Base-by-base conservation (phyloP, 92 coral and sea anemone species). In the Montipora capitata region DNA sequence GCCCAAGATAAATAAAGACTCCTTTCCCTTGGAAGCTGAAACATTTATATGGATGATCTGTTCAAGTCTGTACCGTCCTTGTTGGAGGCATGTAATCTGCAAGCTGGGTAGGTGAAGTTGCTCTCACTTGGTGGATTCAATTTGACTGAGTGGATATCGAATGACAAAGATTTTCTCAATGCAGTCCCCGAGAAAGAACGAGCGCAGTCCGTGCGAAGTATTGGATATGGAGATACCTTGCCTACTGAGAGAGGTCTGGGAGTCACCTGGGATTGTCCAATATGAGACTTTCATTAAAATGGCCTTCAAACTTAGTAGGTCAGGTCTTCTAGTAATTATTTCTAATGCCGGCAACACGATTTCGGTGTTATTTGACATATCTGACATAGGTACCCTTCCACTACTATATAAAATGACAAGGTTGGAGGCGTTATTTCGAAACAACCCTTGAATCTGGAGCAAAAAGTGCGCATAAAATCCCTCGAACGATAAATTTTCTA, bases 71-170 rank as follows among this genome's bases (percentile, higher is more conserved):
- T 62, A 10, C 81, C 76, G 7, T 54, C 85, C 41, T 43, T 68
- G 4, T 27, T 11, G 40, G 57, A 76, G 62, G 89, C 92, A 8
- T 61, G 40, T 13, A 42, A 62, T 16, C 61, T 82, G 5, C 75
- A 64, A 41, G 12, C 10, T 13, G 57, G 65, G 14, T n/a, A 82
- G 35, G 72, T 82, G 44, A 54, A 74, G 2, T 27, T 82, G 69
- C 64, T 76, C n/a, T 7, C 58, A 41, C 54, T 16, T 13, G 87
- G 82, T n/a, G 81, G 74, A 9, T 80, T 88, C 45, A 78, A 72
- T 10, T 61, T 81, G 49, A 88, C 87, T 4, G 82, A 82, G 48
- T 88, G 88, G 88, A 63, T 88, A 12, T 88, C 92, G 2, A 81
- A 81, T 72, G 68, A 59, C 40, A 68, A 57, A 66, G 20, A 70